Percentiles rank a stretch among this genome's conserved stretches.
These are phyloP conservation scores for Galerucella pusilla DNA, from an alignment of 2,888 invertebrate genomes.

Conservation along the genomic window DNA sequence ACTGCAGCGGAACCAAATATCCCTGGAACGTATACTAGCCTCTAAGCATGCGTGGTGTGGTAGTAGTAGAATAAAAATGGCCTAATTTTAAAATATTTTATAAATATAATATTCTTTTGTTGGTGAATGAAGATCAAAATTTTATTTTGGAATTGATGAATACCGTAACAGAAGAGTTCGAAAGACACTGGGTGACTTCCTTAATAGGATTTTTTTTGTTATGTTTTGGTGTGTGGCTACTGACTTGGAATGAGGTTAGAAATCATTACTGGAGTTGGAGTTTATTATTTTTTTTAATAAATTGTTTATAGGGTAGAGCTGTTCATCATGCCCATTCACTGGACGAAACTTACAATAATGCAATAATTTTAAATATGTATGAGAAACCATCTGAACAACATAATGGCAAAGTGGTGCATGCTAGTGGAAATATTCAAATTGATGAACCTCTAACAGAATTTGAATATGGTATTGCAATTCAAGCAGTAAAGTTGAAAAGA, in stretches of 20 bases:
- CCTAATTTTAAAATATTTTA: conserved; percentile 28
- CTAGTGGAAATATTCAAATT: conserved; percentile 78
- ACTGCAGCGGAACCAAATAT: conserved; percentile 21
- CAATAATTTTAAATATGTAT: conserved; percentile 66
- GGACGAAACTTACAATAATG: conserved; percentile 79
- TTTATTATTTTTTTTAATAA: conserved; percentile 19
- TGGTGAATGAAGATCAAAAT: conserved; percentile 10
- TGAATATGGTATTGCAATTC: conserved; percentile 86
- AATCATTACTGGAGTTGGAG: neutral
- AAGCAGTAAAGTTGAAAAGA: conserved; percentile 85
- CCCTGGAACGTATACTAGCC: conserved; percentile 47
- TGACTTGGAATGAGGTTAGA: conserved; percentile 87
- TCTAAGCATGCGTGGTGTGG: conserved; percentile 50
- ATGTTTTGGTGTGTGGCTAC: conserved; percentile 74
- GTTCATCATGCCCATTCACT: conserved; percentile 82
- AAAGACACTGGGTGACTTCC: conserved; percentile 78
- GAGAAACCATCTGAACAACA: conserved; percentile 69
- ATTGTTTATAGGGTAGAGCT: conserved; percentile 74
- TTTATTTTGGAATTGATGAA: conserved; percentile 44
- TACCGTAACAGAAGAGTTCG: conserved; percentile 69
- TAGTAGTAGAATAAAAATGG: conserved; percentile 3
- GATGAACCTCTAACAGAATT: conserved; percentile 87
- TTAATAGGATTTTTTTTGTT: conserved; percentile 76
- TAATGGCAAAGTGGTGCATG: conserved; percentile 81
- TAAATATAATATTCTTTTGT: neutral